phyloP scores from a whole-genome alignment of 2,888 invertebrate species.

The Hipparchia sbordonii region DNA sequence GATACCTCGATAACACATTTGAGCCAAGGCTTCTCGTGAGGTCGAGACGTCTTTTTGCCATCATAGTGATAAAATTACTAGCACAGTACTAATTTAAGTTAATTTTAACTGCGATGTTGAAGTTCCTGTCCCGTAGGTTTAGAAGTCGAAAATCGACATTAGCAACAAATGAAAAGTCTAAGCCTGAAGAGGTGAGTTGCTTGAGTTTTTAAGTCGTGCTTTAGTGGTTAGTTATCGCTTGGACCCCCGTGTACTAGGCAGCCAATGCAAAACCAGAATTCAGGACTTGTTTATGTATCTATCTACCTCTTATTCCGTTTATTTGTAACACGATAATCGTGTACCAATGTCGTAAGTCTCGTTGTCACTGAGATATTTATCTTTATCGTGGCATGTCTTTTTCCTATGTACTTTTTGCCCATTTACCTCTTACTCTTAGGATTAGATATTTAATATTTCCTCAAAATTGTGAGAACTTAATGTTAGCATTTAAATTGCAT shows the following conservation, averaged over 20 bases:
- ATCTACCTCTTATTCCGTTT: no score
- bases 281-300: background rate
- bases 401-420: background rate
- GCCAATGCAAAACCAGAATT: background rate
- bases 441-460: background rate
- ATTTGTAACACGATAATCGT: background rate
- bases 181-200: slow-evolving; percentile 26
- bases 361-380: slow-evolving; percentile 2
- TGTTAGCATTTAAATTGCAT: background rate
- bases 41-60: slow-evolving; percentile 19
- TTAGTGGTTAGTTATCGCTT: no score
- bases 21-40: slow-evolving; percentile 30
- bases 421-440: background rate
- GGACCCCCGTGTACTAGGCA: no score
- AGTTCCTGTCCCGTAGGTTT: slow-evolving; percentile 25
- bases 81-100: slow-evolving; percentile 11
- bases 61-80: slow-evolving; percentile 25
- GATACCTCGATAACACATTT: slow-evolving; percentile 36
- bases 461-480: background rate
- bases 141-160: slow-evolving; percentile 27
- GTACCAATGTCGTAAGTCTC: background rate
- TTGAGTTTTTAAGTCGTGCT: background rate
- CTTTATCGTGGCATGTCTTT: background rate
- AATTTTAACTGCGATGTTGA: slow-evolving; percentile 22
- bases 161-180: background rate